Evolutionary conservation across 2,888 invertebrate species (phyloP), one percentile per base, ranked within the genome.

Genomic region (Neoitamus cyanurus): DNA sequence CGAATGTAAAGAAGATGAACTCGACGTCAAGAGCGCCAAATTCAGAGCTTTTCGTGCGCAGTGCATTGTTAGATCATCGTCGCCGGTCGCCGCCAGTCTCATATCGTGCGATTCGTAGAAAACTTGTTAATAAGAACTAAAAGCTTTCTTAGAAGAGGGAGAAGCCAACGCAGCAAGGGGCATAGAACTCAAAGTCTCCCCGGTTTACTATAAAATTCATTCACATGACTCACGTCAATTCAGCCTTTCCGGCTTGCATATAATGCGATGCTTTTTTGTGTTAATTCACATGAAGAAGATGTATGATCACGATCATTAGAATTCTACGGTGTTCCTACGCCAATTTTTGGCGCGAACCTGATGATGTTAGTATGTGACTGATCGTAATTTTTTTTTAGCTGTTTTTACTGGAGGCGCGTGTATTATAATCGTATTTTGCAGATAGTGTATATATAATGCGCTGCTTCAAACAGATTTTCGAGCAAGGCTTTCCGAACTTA

Each of bases 361-460:
- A 11, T 34, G 72, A 34, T 31, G 34, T 42, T 2, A 13, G 25
- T 37, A 34, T 31, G 34, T 42, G 11, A 13, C 37, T 37, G 7
- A 9, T 58, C 58, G 20, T 20, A 15, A 75, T 75, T 42, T 30
- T 70, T 70, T 70, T 42, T 3, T 25, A 42, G 28, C 28, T 42
- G 75, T n/a, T 28, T 73, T 42, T 9, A 34, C 36, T 69, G 68
- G 68, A 73, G 36, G 73, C 73, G 75, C 75, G 75, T 75, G 73
- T 73, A 28, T 42, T 11, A 70, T 70, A 70, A 70, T 31, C 70
- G 70, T 11, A 30, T 5, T 42, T 42, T 13, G n/a, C 42, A 42
- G 42, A 42, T 36, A 36, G 36, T 3, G 36, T 36, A 9, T 6
- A 36, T 9, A 36, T 36, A 36, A 36, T 1, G 36, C 36, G 36